Conservation (phyloP, 2,797 vertebrate species). For the Carcharodon carcharias region DNA sequence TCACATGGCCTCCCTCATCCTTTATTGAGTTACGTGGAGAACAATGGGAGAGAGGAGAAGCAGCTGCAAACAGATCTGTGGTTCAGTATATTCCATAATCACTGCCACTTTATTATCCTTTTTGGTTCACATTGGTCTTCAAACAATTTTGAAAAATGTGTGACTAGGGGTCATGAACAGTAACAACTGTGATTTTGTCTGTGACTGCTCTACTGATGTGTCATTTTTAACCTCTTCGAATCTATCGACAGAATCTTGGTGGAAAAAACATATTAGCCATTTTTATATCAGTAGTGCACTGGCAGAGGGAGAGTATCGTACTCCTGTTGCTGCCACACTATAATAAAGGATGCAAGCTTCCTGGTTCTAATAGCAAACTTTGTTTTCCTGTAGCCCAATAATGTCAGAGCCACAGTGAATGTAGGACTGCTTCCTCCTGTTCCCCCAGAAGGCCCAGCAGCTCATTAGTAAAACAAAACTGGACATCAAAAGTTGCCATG, state of each 20-base stretch:
- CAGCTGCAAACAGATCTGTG: background rate
- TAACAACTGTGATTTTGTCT: background rate
- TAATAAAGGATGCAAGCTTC: background rate
- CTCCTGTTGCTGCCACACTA: background rate
- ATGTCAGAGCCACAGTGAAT: background rate
- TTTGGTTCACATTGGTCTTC: background rate
- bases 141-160: background rate
- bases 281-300: background rate
- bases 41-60: background rate
- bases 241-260: background rate
- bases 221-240: background rate
- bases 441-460: background rate
- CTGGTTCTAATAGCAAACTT: background rate
- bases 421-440: background rate
- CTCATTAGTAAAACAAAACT: background rate
- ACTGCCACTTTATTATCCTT: background rate
- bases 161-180: background rate
- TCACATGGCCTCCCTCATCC: background rate
- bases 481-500: background rate
- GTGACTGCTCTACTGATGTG: background rate
- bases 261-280: background rate
- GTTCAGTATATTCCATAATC: background rate
- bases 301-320: background rate
- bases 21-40: background rate
- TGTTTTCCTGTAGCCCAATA: background rate